These are phyloP conservation scores for Plodia interpunctella DNA, from an alignment of 1,140 invertebrate genomes.

Conservation along the genomic window DNA sequence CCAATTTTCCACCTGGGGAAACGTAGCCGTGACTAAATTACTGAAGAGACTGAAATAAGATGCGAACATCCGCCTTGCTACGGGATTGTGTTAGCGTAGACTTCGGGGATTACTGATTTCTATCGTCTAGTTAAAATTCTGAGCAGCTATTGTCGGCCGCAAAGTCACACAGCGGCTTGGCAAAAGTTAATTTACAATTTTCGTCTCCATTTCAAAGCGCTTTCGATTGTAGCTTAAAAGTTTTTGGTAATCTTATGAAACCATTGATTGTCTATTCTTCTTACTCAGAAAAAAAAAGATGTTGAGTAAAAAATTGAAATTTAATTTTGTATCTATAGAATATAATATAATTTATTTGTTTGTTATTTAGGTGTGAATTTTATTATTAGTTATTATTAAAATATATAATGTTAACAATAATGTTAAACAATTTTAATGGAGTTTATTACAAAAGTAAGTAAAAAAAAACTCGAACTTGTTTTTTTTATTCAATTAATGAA, in stretches of 20 bases:
- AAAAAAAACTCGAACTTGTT: no score
- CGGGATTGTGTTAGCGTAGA: slow-evolving; percentile 59
- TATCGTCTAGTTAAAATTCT: slow-evolving; percentile 70
- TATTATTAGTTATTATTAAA: no score
- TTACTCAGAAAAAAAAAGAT: background rate
- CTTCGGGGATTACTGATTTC: slow-evolving; percentile 64
- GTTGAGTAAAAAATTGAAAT: no score
- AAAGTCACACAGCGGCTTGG: slow-evolving; percentile 52
- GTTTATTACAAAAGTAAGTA: no score
- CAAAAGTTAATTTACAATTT: slow-evolving; percentile 64
- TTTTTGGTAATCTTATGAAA: slow-evolving; percentile 12
- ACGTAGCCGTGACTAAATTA: slow-evolving; percentile 68
- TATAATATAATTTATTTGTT: no score
- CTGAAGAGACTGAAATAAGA: slow-evolving; percentile 66
- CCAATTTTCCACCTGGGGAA: slow-evolving; percentile 71
- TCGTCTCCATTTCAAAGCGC: slow-evolving; percentile 35
- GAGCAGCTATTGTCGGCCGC: slow-evolving; percentile 52
- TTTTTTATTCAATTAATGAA: no score
- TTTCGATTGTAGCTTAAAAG: slow-evolving; percentile 14
- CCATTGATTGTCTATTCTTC: background rate
- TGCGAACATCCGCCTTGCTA: slow-evolving; percentile 60
- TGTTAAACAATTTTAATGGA: no score
- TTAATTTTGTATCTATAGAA: no score
- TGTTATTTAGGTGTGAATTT: no score
- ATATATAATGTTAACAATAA: no score